Percentiles rank a stretch among this genome's conserved stretches.
phyloP scores from a whole-genome alignment of 2,113 vertebrate species.

The Rousettus leschenaultii region DNA sequence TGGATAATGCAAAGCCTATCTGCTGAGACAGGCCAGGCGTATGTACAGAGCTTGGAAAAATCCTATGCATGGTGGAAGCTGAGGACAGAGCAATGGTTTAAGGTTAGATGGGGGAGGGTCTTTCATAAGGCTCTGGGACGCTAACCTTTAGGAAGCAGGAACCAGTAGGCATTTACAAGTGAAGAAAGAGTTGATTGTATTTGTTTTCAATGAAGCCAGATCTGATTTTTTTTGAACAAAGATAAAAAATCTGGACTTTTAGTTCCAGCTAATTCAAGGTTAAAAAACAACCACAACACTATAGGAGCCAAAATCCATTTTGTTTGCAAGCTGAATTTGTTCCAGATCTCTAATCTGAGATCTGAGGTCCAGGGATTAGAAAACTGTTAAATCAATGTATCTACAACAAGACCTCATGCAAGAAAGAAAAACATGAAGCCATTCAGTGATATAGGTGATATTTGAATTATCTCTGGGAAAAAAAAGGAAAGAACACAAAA shows the following conservation, averaged over 20 bases:
- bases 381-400: neutral
- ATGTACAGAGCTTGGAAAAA: accelerated
- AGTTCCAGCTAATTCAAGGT: neutral
- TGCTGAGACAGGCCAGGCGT: accelerated
- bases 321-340: neutral
- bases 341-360: neutral
- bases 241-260: neutral
- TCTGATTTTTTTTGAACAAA: neutral
- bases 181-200: neutral
- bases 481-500: neutral
- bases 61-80: accelerated
- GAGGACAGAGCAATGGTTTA: neutral
- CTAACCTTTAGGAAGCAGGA: neutral
- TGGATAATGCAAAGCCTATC: accelerated
- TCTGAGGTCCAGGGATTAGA: neutral
- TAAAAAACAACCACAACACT: neutral
- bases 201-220: neutral
- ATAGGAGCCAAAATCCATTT: neutral
- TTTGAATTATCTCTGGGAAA: neutral
- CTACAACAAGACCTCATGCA: neutral
- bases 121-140: neutral
- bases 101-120: neutral
- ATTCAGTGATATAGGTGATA: neutral
- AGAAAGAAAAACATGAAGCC: neutral
- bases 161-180: neutral